Base-by-base conservation (phyloP, 2,797 vertebrate species). In the Catamblyrhynchus diadema region DNA sequence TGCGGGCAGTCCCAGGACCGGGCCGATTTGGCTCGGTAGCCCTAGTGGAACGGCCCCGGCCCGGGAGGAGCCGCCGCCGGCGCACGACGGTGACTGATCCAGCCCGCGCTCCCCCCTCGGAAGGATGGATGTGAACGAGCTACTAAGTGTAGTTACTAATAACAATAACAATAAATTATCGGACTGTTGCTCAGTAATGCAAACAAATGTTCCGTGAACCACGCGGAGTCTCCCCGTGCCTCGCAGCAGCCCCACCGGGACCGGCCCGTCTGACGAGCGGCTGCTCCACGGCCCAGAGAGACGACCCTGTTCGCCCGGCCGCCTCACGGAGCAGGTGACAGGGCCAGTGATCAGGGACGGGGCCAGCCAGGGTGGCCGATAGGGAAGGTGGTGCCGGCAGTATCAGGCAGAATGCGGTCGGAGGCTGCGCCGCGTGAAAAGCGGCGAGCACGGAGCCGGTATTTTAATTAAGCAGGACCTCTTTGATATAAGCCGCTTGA, bases 81-180 rank as follows among this genome's bases (percentile, higher is more conserved):
- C n/a, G 32, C 47, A 64, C 33, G 51, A 70, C 23, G 2, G 12
- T 66, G 71, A 60, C 54, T 35, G 88, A 65, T 72, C 27, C 67
- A 51, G 30, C 53, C 51, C 33, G 27, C 51, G 6, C 74, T 75
- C 30, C 67, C 59, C 57, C 59, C 19, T 91, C 71, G 33, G 59
- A 95, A 93, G 92, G 90, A 96, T 61, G 64, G 80, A 88, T 94
- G 92, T 59, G 69, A 94, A 92, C 86, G 79, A 75, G 82, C 78
- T 64, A 91, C 85, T 56, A 93, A 94, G 85, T 94, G 95, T 91
- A 90, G 92, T 94, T 96, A 94, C 94, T 84, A 79, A 84, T 91
- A 89, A 85, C 85, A 65, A 89, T 92, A 91, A 91, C 95, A 89
- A 91, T 94, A 93, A 93, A 93, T 94, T 93, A 81, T 27, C 23